Conservation (phyloP, 2,888 invertebrate genomes). For the Noctua comes region DNA sequence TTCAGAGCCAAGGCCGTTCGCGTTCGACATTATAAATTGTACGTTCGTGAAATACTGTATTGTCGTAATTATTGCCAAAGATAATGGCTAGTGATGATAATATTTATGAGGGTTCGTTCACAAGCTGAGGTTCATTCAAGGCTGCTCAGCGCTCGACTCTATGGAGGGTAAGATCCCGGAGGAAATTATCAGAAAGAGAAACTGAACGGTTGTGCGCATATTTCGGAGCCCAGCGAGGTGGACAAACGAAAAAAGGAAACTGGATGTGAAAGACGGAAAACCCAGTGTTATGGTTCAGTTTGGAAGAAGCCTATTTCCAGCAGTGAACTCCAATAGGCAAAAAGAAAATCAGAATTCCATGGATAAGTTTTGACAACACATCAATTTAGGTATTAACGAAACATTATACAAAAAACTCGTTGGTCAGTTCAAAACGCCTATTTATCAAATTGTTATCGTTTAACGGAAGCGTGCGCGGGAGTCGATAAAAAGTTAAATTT, state of each 20-base stretch:
- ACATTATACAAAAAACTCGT: constrained; percentile 16
- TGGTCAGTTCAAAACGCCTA: constrained; percentile 15
- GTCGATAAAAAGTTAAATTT: constrained; percentile 55
- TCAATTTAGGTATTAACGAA: not conserved
- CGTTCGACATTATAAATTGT: constrained; percentile 14
- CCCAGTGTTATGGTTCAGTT: not conserved
- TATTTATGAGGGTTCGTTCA: constrained; percentile 14
- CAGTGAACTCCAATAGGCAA: not conserved
- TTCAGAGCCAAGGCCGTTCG: constrained; percentile 47
- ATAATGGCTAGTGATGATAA: not conserved
- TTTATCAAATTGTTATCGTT: constrained; percentile 50
- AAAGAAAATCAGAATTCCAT: not conserved
- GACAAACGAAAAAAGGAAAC: not conserved
- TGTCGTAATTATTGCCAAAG: constrained; percentile 34
- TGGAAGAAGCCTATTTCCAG: not conserved
- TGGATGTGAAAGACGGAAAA: not conserved
- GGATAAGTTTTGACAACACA: not conserved
- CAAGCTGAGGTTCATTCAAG: not conserved
- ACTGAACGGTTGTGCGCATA: not conserved
- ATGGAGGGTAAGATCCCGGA: not conserved
- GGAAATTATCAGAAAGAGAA: not conserved
- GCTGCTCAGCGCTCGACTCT: too few species aligned
- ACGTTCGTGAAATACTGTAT: constrained; percentile 30
- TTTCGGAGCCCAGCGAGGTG: not conserved
- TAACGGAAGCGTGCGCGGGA: constrained; percentile 56